Conservation (phyloP, 2,113 vertebrate genomes). For the Pluvianellus socialis region DNA sequence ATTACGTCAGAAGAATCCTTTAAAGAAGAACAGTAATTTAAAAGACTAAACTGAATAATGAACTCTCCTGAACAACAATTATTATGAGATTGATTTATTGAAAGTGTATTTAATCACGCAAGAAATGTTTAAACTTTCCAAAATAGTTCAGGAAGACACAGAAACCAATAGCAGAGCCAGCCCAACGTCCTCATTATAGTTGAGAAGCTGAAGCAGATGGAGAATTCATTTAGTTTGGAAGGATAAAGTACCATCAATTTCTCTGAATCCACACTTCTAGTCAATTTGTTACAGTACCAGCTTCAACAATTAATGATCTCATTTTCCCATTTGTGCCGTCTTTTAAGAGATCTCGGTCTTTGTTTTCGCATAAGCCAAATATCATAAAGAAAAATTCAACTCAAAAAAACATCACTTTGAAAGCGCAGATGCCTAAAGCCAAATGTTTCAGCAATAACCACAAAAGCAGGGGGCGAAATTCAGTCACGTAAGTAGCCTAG, state of each 20-base stretch:
- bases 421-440: neutral
- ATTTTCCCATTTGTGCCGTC: slow-evolving; percentile 52
- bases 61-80: slow-evolving; percentile 73
- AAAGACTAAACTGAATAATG: slow-evolving; percentile 75
- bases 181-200: slow-evolving; percentile 36
- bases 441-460: neutral
- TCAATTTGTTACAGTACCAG: slow-evolving; percentile 64
- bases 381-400: slow-evolving; percentile 19
- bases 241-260: slow-evolving; percentile 57
- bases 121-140: slow-evolving; percentile 71
- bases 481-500: neutral
- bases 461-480: neutral
- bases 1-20: slow-evolving; percentile 72
- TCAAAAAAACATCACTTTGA: neutral
- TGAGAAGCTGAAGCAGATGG: slow-evolving; percentile 50
- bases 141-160: slow-evolving; percentile 65
- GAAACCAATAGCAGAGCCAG: slow-evolving; percentile 49
- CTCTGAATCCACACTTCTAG: slow-evolving; percentile 64
- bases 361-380: slow-evolving; percentile 32
- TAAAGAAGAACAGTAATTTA: slow-evolving; percentile 71
- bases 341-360: slow-evolving; percentile 49
- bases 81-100: slow-evolving; percentile 73
- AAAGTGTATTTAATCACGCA: slow-evolving; percentile 73
- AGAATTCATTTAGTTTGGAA: slow-evolving; percentile 67
- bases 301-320: slow-evolving; percentile 64